phyloP scores from a whole-genome alignment of 2,888 invertebrate species.

The Netelia inedita region DNA sequence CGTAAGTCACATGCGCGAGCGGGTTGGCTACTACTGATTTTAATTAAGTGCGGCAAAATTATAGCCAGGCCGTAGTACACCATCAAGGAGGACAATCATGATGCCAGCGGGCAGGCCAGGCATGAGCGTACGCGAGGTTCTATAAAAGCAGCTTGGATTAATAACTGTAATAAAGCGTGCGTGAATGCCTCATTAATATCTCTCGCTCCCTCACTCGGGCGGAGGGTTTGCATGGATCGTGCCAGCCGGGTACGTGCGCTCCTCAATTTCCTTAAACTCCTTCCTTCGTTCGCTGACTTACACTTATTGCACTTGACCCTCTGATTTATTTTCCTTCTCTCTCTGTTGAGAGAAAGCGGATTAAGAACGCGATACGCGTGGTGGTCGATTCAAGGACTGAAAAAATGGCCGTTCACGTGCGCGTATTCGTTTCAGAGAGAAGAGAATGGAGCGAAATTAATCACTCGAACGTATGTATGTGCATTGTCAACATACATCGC shows the following conservation, averaged over 20 bases:
- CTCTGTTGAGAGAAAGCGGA: not conserved
- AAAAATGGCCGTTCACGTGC: not conserved
- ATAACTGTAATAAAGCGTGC: slow-evolving; percentile 72
- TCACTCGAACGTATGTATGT: too few species aligned
- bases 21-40: slow-evolving; percentile 61
- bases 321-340: slow-evolving; percentile 61
- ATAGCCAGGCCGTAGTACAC: slow-evolving; percentile 51
- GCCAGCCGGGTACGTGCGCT: slow-evolving; percentile 43
- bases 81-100: slow-evolving; percentile 59
- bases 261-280: slow-evolving; percentile 68
- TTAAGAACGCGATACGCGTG: not conserved
- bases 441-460: not conserved
- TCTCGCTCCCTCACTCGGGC: slow-evolving; percentile 1
- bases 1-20: slow-evolving; percentile 66
- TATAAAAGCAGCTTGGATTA: slow-evolving; percentile 68
- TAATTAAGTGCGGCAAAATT: slow-evolving; percentile 70
- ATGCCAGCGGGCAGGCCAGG: slow-evolving; percentile 39
- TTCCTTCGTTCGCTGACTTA: slow-evolving; percentile 66
- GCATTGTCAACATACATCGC: too few species aligned
- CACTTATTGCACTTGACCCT: slow-evolving; percentile 69
- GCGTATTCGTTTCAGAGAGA: not conserved
- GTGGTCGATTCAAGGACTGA: not conserved
- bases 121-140: slow-evolving; percentile 47
- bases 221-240: slow-evolving; percentile 42
- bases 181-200: slow-evolving; percentile 73